Evolutionary conservation across 2,888 invertebrate genomes (phyloP), one percentile per base, ranked within the genome.

Genomic region (Lordiphosa andalusiaca): DNA sequence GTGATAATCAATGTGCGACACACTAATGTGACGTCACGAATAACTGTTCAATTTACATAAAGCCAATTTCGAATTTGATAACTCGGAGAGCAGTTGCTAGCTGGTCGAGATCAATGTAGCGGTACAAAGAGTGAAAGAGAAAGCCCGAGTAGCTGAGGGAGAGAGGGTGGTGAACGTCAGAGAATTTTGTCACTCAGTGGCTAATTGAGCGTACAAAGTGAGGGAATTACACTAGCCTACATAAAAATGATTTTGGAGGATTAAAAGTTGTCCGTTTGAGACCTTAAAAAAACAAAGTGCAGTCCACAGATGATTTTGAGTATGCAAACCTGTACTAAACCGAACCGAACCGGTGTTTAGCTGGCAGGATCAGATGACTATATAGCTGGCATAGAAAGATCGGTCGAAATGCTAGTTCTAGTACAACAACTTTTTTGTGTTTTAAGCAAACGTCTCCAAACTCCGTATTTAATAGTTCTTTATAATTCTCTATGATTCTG

Each of bases 21-120:
- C 25, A 6, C 7, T 25, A 25, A 25, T 2, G 13, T 68, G 66
- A 67, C 74, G 78, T 81, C 82, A 84, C 64, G 42, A 70, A 53
- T 67, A 69, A 81, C 77, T 47, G 73, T 77, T 66, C 10, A 68
- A 59, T 58, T 62, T 56, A 33, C 53, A 67, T 53, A 7, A 56
- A 46, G 16, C 33, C 33, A 50, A 40, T 30, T 13, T 16, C 16
- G 25, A 58, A 30, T 30, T 30, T 30, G 30, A 30, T 9, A 30
- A 3, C 10, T 0, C 9, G 9, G 35, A 41, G 9, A 35, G 37
- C 41, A 54, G 60, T 62, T 66, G 65, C 55, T 56, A 64, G 55
- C 44, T 53, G 56, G 44, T 54, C 46, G 6, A 19, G 30, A 23
- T 30, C 19, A 16, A 10, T 30, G 30, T 37, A 53, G 55, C 37